Conservation (phyloP, 2,888 invertebrate genomes). For the Darwinula stevensoni region DNA sequence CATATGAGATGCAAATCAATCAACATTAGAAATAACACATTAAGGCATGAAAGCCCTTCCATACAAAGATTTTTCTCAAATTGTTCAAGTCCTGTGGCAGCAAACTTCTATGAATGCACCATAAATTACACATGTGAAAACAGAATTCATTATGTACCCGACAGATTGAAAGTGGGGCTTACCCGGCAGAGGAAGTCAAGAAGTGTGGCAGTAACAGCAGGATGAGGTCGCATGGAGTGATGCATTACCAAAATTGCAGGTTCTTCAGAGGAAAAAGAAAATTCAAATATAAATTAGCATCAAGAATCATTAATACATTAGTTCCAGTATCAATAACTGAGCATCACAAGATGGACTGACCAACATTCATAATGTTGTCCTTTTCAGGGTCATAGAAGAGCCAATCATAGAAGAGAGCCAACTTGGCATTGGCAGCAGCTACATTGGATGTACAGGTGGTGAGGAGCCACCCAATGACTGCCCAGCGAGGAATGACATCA, state of each 20-base stretch:
- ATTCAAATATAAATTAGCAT: constrained; percentile 4
- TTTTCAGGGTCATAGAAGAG: constrained; percentile 62
- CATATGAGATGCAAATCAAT: too few species aligned
- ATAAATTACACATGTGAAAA: constrained; percentile 3
- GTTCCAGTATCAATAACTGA: background rate
- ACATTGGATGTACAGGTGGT: constrained; percentile 58
- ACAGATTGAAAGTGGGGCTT: too few species aligned
- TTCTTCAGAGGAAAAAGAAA: constrained; percentile 24
- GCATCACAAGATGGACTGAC: constrained; percentile 13
- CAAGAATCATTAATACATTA: background rate
- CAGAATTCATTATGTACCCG: constrained; percentile 4
- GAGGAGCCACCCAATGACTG: constrained; percentile 72
- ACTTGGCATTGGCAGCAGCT: constrained; percentile 62
- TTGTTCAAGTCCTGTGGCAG: background rate
- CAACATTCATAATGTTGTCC: constrained; percentile 82
- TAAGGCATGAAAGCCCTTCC: too few species aligned
- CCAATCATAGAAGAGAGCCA: constrained; percentile 81
- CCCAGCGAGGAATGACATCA: constrained; percentile 84
- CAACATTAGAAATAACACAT: too few species aligned
- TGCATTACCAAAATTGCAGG: constrained; percentile 80
- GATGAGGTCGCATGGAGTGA: constrained; percentile 70
- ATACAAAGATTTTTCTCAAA: background rate
- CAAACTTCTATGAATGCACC: background rate
- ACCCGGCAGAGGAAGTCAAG: constrained; percentile 62
- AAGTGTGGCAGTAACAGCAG: constrained; percentile 60